Evolutionary conservation across 2,113 vertebrate species (phyloP).

Genomic region (Corythoichthys intestinalis): DNA sequence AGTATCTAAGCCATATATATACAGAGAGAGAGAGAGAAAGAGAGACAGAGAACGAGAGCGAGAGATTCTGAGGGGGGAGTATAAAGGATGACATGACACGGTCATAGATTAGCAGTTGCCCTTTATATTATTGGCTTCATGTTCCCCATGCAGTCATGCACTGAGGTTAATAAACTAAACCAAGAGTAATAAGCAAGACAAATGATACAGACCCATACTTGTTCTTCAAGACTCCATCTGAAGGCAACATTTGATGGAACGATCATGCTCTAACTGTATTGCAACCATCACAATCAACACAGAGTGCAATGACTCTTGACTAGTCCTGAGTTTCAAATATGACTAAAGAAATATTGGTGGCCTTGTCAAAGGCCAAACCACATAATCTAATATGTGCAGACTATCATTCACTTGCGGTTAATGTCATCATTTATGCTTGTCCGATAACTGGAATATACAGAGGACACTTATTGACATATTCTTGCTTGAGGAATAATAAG

Average conservation of each 20-base stretch:
- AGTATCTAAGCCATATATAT: no score
- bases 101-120: constrained; percentile 53
- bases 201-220: constrained; percentile 56
- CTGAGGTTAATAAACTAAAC: constrained; percentile 68
- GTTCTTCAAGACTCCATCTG: constrained; percentile 41
- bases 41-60: no score
- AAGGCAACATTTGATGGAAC: constrained; percentile 67
- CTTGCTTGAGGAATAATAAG: constrained; percentile 20
- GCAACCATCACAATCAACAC: constrained; percentile 54
- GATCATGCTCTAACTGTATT: constrained; percentile 52
- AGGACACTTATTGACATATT: constrained; percentile 47
- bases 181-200: constrained; percentile 71
- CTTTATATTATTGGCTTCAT: constrained; percentile 70
- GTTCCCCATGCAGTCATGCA: constrained; percentile 55
- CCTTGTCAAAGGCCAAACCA: constrained; percentile 35
- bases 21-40: no score
- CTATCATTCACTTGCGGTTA: constrained; percentile 59
- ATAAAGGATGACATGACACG: constrained; percentile 45
- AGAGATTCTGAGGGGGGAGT: no score
- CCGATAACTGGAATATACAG: constrained; percentile 44
- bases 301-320: constrained; percentile 37
- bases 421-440: constrained; percentile 51
- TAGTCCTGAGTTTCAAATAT: constrained; percentile 27
- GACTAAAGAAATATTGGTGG: constrained; percentile 44
- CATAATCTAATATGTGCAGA: constrained; percentile 46